These are phyloP conservation scores for Pseudomyrmex gracilis DNA, from an alignment of 1,140 invertebrate species.

Conservation along the genomic window DNA sequence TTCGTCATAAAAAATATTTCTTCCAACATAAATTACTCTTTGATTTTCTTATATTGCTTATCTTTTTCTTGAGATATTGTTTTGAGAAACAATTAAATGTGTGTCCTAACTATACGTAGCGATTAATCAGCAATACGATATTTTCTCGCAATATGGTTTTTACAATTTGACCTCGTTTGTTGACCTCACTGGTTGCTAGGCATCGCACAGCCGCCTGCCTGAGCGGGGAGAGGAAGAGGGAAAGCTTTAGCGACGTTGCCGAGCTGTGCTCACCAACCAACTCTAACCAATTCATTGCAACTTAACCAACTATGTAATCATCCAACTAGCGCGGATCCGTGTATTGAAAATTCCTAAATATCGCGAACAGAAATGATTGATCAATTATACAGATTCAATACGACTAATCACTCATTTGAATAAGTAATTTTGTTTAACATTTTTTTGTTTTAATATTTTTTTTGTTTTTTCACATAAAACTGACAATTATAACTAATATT, in stretches of 20 bases:
- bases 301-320: conserved; percentile 16
- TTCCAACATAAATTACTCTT: background rate
- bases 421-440: background rate
- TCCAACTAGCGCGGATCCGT: background rate
- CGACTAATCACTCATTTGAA: conserved; percentile 3
- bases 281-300: conserved; percentile 8
- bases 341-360: background rate
- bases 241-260: conserved; percentile 70
- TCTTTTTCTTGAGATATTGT: background rate
- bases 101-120: background rate
- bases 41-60: background rate
- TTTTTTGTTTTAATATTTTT: background rate
- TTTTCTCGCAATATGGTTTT: conserved; percentile 49
- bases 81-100: conserved; percentile 2
- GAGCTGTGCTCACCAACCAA: conserved; percentile 51
- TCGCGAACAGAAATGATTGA: background rate
- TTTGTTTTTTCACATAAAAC: background rate
- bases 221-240: conserved; percentile 3
- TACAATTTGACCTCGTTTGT: conserved; percentile 73
- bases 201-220: conserved; percentile 16
- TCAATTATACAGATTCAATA: conserved; percentile 22
- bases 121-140: conserved; percentile 26
- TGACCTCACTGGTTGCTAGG: conserved; percentile 75
- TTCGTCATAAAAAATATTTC: background rate
- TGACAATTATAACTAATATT: too few relatives aligned